Percentiles rank a stretch among this genome's conserved stretches.
phyloP scores from a whole-genome alignment of 2,888 invertebrate species.

The Chloroclystis v-ata region DNA sequence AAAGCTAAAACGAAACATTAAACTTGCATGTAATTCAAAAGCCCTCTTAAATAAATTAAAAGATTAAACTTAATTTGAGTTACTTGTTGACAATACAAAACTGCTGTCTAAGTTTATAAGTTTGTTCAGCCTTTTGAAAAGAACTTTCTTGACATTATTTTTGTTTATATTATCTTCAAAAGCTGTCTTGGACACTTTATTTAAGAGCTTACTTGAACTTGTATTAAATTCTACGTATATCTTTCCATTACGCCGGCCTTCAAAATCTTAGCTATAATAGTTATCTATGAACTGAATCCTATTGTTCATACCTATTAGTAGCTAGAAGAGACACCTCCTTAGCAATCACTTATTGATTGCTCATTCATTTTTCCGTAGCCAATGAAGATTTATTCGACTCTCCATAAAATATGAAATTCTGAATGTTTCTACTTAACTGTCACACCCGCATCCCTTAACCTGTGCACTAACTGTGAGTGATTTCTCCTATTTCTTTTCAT shows the following conservation, averaged over 20 bases:
- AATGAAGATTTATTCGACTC: constrained; percentile 64
- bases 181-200: constrained; percentile 20
- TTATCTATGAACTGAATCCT: constrained; percentile 27
- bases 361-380: constrained; percentile 67
- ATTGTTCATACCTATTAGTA: constrained; percentile 32
- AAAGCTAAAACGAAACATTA: constrained; percentile 23
- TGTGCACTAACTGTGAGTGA: constrained; percentile 76
- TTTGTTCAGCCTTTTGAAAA: constrained; percentile 28
- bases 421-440: constrained; percentile 71
- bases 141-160: constrained; percentile 36
- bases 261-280: constrained; percentile 24
- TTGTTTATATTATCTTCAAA: constrained; percentile 28
- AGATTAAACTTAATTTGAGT: constrained; percentile 23
- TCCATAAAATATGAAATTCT: constrained; percentile 66
- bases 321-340: constrained; percentile 30
- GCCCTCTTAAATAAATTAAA: constrained; percentile 18
- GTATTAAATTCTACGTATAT: constrained; percentile 21
- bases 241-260: constrained; percentile 29
- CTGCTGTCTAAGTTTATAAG: constrained; percentile 33
- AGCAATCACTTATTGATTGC: constrained; percentile 57
- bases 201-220: constrained; percentile 17
- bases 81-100: constrained; percentile 25
- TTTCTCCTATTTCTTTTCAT: constrained; percentile 66
- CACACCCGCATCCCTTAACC: constrained; percentile 72
- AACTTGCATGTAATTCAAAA: constrained; percentile 52